Percentiles rank a stretch among this genome's conserved stretches.
phyloP scores from a whole-genome alignment of 2,113 vertebrate species.

The Cynopterus brachyotis region DNA sequence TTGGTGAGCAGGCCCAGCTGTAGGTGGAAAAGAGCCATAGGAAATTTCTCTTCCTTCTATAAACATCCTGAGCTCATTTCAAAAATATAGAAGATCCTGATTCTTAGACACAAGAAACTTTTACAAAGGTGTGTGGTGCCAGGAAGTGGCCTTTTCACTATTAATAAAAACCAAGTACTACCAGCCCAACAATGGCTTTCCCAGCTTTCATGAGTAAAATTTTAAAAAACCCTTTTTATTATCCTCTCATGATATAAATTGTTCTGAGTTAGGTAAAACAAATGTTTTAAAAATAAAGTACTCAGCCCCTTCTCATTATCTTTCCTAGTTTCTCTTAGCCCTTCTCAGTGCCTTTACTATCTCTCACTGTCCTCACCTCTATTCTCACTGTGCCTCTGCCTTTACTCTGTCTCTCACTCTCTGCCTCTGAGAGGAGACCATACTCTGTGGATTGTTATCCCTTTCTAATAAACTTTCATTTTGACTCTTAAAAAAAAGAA shows the following conservation, averaged over 20 bases:
- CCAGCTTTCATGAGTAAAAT: not conserved
- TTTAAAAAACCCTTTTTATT: not conserved
- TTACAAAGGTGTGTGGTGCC: not conserved
- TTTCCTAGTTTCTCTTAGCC: no score
- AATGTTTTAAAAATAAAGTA: not conserved
- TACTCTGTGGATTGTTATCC: no score
- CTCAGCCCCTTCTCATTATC: not conserved
- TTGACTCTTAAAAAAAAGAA: not conserved
- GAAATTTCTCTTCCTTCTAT: not conserved
- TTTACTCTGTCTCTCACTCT: no score
- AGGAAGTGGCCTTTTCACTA: not conserved
- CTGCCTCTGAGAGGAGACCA: no score
- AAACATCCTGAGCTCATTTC: not conserved
- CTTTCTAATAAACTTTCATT: no score
- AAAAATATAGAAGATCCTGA: not conserved
- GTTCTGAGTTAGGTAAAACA: not conserved
- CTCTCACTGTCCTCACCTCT: no score
- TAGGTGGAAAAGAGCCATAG: conserved; percentile 38
- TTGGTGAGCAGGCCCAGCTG: conserved; percentile 43
- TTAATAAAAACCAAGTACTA: not conserved
- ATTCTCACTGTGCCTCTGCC: no score
- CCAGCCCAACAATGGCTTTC: not conserved
- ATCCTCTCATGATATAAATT: not conserved
- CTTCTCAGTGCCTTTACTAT: no score
- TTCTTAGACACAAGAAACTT: not conserved